phyloP scores from a whole-genome alignment of 2,888 invertebrate genomes.

The Neoaliturus tenellus region DNA sequence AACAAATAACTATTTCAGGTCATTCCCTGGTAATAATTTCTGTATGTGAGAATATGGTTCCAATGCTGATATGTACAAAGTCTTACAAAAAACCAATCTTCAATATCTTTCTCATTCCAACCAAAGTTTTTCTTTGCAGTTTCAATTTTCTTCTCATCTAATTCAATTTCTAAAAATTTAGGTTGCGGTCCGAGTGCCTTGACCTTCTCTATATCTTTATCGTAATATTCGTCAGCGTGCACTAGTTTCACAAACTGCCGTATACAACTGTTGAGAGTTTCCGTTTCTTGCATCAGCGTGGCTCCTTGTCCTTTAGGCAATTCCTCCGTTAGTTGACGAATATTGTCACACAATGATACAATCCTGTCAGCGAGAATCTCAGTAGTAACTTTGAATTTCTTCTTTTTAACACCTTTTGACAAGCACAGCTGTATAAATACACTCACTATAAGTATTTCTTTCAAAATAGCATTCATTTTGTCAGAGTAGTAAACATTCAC shows the following conservation, averaged over 20 bases:
- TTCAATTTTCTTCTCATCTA: slow-evolving; percentile 33
- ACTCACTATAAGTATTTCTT: not conserved
- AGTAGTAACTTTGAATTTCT: slow-evolving; percentile 36
- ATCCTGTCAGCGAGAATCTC: slow-evolving; percentile 29
- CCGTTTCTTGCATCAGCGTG: slow-evolving; percentile 6
- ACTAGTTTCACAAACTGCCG: slow-evolving; percentile 28
- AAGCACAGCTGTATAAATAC: not conserved
- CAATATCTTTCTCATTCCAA: slow-evolving; percentile 35
- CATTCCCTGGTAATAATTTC: slow-evolving; percentile 21
- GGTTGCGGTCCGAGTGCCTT: slow-evolving; percentile 36
- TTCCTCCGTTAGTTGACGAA: slow-evolving; percentile 13
- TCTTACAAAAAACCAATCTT: slow-evolving; percentile 45
- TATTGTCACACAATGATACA: slow-evolving; percentile 18
- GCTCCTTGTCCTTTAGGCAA: slow-evolving; percentile 7
- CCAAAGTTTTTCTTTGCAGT: slow-evolving; percentile 29
- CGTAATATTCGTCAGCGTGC: slow-evolving; percentile 18
- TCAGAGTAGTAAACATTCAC: not conserved
- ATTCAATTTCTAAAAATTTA: slow-evolving; percentile 31
- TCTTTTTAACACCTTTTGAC: slow-evolving; percentile 6
- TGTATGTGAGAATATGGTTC: slow-evolving; percentile 44
- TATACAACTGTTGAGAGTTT: slow-evolving; percentile 36
- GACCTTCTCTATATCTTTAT: slow-evolving; percentile 39
- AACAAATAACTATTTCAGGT: too few relatives aligned
- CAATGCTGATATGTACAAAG: slow-evolving; percentile 42
- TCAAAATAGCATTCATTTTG: slow-evolving; percentile 1